Percentiles rank a stretch among this genome's conserved stretches.
phyloP scores from a whole-genome alignment of 2,888 invertebrate species.

The Chaitophorus viminalis region DNA sequence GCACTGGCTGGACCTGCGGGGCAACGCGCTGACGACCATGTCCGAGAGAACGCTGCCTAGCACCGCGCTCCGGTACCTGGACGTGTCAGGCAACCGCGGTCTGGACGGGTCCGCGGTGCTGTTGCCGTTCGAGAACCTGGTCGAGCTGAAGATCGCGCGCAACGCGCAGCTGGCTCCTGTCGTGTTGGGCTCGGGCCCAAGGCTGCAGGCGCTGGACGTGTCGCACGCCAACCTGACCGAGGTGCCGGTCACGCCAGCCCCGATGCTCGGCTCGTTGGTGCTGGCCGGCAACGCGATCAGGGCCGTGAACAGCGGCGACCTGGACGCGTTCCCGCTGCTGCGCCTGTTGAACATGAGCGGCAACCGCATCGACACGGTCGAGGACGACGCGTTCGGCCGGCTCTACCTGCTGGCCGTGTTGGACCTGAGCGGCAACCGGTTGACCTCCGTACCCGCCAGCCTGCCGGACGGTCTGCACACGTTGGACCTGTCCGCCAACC shows the following conservation, averaged over 20 bases:
- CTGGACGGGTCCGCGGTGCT: slow-evolving; percentile 23
- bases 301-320: slow-evolving; percentile 37
- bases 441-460: slow-evolving; percentile 32
- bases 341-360: slow-evolving; percentile 12
- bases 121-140: slow-evolving; percentile 39
- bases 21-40: slow-evolving; percentile 1
- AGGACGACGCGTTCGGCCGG: slow-evolving; percentile 59
- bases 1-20: slow-evolving; percentile 41
- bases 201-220: slow-evolving; percentile 37
- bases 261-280: slow-evolving; percentile 14
- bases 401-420: slow-evolving; percentile 25
- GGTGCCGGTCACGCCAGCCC: slow-evolving; percentile 44
- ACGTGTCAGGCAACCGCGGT: slow-evolving; percentile 12
- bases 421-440: slow-evolving; percentile 32
- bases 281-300: slow-evolving; percentile 32
- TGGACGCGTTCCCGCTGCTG: slow-evolving; percentile 51
- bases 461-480: slow-evolving; percentile 31
- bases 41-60: slow-evolving; percentile 31
- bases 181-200: slow-evolving; percentile 25
- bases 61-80: background rate
- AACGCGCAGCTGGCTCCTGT: slow-evolving; percentile 20
- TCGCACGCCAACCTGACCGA: slow-evolving; percentile 35
- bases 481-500: slow-evolving; percentile 8
- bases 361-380: slow-evolving; percentile 22
- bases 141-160: slow-evolving; percentile 28